Evolutionary conservation across 2,113 vertebrate species (phyloP).

Genomic region (Jaculus jaculus): DNA sequence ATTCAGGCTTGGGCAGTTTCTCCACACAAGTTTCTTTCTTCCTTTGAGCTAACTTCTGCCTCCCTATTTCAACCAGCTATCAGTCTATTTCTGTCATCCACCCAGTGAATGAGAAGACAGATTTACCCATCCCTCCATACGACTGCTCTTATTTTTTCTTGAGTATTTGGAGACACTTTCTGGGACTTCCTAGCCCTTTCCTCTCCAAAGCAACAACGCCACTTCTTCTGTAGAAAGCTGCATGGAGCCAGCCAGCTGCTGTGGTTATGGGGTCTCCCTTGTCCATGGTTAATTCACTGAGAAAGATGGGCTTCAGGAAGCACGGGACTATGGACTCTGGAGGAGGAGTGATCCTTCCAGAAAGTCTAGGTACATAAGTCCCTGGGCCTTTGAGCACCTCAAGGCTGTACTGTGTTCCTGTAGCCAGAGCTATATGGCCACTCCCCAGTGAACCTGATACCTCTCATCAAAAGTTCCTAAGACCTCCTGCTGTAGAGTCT

Average conservation of each 20-base stretch:
- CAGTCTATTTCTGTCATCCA: constrained; percentile 18
- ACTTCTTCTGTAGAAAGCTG: background rate
- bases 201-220: background rate
- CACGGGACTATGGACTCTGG: background rate
- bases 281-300: background rate
- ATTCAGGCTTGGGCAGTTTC: background rate
- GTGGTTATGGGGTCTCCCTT: background rate
- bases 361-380: background rate
- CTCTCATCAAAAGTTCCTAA: background rate
- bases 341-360: background rate
- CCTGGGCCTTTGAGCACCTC: background rate
- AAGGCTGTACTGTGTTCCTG: background rate
- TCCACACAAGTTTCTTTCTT: background rate
- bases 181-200: background rate
- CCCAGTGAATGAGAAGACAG: background rate
- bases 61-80: background rate
- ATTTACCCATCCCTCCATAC: background rate
- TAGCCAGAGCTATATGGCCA: background rate
- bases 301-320: background rate
- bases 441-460: background rate
- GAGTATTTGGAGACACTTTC: background rate
- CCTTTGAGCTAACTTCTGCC: background rate
- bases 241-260: background rate
- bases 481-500: background rate
- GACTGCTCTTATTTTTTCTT: background rate